Base-by-base conservation (phyloP, 1,140 invertebrate species). In the Panonychus citri region DNA sequence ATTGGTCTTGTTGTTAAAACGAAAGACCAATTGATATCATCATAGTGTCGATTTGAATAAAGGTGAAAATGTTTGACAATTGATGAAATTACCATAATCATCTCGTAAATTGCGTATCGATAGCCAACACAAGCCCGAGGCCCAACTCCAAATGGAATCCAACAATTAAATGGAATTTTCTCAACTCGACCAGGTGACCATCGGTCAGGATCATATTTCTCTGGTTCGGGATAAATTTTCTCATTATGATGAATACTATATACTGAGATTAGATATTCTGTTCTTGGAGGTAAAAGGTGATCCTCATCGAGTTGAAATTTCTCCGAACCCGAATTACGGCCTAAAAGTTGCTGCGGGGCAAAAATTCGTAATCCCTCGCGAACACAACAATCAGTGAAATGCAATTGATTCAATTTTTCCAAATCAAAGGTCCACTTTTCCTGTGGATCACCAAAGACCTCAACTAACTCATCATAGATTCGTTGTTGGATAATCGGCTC, bases 131-230 rank as follows among this genome's bases (percentile, higher is more conserved):
- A 77, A 53, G 68, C 71, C 8, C 78, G 66, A 5, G 73, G 71
- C 17, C 78, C 78, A 53, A 75, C 77, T 0, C 78, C 78, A 61
- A 80, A 80, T 0, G 76, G 76, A 34, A 69, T 64, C 59, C 70
- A 73, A 7, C 73, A 71, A 54, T 78, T 78, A 0, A 34, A 26
- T 1, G 26, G 42, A 10, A 8, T 46, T 1, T 25, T 19, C 13
- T 43, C 54, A 0, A 15, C 25, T 10, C 17, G 19, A 3, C 53
- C 26, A 2, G 34, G 58, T 17, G 61, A 17, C 57, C 57, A 62
- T n/a, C 61, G 43, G 28, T 62, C 61, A 2, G 61, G 61, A 25
- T 48, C 49, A 27, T 53, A 62, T 26, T 61, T 55, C 1, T 79
- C 58, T 1, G 85, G 78, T 19, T 79, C 66, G 3, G 71, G 60